Conservation (phyloP, 2,797 vertebrate genomes). For the Chanos chanos region DNA sequence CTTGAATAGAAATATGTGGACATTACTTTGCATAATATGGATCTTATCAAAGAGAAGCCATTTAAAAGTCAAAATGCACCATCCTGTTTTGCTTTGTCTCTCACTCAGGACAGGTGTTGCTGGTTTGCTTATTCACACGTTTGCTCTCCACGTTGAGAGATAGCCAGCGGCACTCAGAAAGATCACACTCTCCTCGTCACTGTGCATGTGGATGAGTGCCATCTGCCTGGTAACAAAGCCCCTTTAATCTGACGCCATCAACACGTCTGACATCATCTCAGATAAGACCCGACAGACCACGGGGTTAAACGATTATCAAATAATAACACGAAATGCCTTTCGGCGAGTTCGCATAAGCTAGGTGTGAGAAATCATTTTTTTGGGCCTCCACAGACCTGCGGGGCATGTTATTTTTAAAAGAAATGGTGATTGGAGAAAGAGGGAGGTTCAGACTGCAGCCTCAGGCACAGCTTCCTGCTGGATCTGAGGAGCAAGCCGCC, state of each 20-base stretch:
- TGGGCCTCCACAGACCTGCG: too few relatives aligned
- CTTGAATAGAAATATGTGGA: background rate
- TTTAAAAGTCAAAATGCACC: conserved; percentile 31
- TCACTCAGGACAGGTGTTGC: conserved; percentile 36
- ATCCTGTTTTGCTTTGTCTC: conserved; percentile 15
- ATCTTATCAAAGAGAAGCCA: conserved; percentile 7
- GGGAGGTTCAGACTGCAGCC: conserved; percentile 21
- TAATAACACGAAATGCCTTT: background rate
- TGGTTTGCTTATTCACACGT: conserved; percentile 40
- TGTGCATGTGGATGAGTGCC: conserved; percentile 29
- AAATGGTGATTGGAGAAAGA: background rate
- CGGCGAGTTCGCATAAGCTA: background rate
- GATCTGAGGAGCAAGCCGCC: conserved; percentile 11
- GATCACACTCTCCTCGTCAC: conserved; percentile 31
- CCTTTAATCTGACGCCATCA: conserved; percentile 28
- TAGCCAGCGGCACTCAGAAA: conserved; percentile 15
- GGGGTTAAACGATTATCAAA: conserved; percentile 33
- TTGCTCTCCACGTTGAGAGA: conserved; percentile 33
- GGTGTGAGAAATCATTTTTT: background rate
- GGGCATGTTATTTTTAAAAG: background rate
- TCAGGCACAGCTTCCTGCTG: conserved; percentile 24
- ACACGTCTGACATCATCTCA: conserved; percentile 24
- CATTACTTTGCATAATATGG: conserved; percentile 3
- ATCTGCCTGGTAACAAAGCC: conserved; percentile 44
- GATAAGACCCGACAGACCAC: conserved; percentile 18